Evolutionary conservation across 2,113 vertebrate species (phyloP).

Genomic region (Nibea albiflora): DNA sequence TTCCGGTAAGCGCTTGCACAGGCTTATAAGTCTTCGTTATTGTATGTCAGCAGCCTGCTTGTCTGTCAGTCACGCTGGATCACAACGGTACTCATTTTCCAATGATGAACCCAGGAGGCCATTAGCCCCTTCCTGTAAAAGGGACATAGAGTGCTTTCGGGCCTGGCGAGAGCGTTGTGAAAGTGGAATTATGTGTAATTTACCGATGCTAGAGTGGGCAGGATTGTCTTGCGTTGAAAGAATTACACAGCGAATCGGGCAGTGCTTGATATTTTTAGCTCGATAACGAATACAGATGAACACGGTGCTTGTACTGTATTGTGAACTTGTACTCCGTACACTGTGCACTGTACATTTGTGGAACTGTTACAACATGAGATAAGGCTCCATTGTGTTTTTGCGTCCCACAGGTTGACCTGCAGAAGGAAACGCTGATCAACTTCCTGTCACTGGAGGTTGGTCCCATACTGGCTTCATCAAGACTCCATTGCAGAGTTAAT

Average conservation of each 20-base stretch:
- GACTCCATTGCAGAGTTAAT: conserved; percentile 67
- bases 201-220: background rate
- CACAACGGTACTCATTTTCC: conserved; percentile 22
- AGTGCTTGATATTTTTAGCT: conserved; percentile 28
- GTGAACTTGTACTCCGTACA: too few relatives aligned
- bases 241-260: conserved; percentile 17
- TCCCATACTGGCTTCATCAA: conserved; percentile 60
- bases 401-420: conserved; percentile 90
- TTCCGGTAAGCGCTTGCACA: conserved; percentile 29
- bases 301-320: too few relatives aligned
- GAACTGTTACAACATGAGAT: conserved; percentile 29
- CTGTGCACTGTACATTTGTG: background rate
- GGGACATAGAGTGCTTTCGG: conserved; percentile 23
- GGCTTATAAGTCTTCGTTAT: background rate
- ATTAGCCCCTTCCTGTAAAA: conserved; percentile 34
- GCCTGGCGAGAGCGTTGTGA: conserved; percentile 1
- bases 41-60: conserved; percentile 41
- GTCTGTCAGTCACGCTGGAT: conserved; percentile 25
- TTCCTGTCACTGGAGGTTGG: conserved; percentile 95
- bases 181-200: conserved; percentile 42
- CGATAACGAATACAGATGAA: background rate
- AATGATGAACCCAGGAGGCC: conserved; percentile 25
- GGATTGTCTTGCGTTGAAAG: conserved; percentile 29
- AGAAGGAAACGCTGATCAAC: conserved; percentile 93
- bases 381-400: conserved; percentile 61